These are phyloP conservation scores for Tangara arthus DNA, from an alignment of 2,797 vertebrate species.

Conservation along the genomic window DNA sequence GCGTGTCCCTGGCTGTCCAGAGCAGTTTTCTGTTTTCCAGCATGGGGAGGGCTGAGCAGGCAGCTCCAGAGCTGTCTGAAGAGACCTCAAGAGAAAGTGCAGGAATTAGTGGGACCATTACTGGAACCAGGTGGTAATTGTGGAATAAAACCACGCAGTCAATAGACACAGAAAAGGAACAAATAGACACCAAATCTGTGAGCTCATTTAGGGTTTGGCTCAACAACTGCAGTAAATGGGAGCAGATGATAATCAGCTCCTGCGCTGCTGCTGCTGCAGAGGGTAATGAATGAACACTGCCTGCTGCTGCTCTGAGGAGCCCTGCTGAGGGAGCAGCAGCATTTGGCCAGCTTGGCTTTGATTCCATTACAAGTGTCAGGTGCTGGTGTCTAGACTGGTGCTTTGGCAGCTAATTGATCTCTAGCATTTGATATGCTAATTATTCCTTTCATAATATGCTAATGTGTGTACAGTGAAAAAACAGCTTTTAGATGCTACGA, in stretches of 20 bases:
- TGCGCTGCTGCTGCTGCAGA: background rate
- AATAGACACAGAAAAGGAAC: background rate
- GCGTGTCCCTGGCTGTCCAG: background rate
- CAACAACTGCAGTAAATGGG: background rate
- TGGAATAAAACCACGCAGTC: background rate
- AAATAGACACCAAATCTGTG: background rate
- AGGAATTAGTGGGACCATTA: background rate
- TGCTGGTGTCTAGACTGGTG: constrained; percentile 10
- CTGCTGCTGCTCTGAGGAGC: background rate
- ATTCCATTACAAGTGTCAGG: constrained; percentile 33
- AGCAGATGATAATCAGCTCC: background rate
- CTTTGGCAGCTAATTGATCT: constrained; percentile 62
- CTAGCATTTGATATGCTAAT: constrained; percentile 56
- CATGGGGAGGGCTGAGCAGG: background rate
- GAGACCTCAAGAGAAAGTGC: background rate
- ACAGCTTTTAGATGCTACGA: background rate
- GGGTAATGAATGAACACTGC: background rate
- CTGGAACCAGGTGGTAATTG: background rate
- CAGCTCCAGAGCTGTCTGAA: background rate
- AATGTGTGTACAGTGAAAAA: constrained; percentile 20
- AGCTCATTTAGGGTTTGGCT: constrained; percentile 11
- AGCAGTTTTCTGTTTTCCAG: background rate
- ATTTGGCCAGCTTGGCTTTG: constrained; percentile 3
- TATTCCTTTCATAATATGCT: constrained; percentile 59
- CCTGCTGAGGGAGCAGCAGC: background rate